These are phyloP conservation scores for Ichneumoninae sp. DNA, from an alignment of 2,888 invertebrate genomes.

Conservation along the genomic window DNA sequence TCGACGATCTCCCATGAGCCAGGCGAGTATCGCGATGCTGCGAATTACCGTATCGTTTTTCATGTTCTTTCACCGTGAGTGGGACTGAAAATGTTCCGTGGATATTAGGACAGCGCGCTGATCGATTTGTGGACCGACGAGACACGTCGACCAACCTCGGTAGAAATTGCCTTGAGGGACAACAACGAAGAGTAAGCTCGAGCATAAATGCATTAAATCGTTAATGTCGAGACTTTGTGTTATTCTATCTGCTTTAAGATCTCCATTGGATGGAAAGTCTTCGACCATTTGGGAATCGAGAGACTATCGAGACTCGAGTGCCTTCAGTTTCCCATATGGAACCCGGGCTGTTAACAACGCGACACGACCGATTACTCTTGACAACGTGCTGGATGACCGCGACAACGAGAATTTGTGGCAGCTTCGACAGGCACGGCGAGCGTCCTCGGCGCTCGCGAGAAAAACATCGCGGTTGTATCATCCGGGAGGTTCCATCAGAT, in stretches of 20 bases:
- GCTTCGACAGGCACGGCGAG: not conserved
- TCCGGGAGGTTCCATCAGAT: conserved; percentile 49
- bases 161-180: not conserved
- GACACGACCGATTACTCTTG: conserved; percentile 31
- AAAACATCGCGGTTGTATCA: conserved; percentile 46
- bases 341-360: conserved; percentile 49
- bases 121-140: not conserved
- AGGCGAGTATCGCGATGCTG: not conserved
- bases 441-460: not conserved
- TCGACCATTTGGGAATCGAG: not conserved
- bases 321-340: conserved; percentile 58
- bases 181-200: not conserved
- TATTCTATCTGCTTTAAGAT: conserved; percentile 27
- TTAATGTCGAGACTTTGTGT: not conserved
- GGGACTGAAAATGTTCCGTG: not conserved
- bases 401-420: conserved; percentile 60
- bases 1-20: not conserved
- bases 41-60: not conserved
- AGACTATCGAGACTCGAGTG: conserved; percentile 52
- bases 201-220: not conserved
- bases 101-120: not conserved
- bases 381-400: conserved; percentile 29
- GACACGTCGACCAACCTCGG: not conserved
- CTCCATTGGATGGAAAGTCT: not conserved
- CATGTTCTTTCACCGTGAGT: not conserved